Evolutionary conservation across 2,113 vertebrate species (phyloP).

Genomic region (Syrrhaptes paradoxus): DNA sequence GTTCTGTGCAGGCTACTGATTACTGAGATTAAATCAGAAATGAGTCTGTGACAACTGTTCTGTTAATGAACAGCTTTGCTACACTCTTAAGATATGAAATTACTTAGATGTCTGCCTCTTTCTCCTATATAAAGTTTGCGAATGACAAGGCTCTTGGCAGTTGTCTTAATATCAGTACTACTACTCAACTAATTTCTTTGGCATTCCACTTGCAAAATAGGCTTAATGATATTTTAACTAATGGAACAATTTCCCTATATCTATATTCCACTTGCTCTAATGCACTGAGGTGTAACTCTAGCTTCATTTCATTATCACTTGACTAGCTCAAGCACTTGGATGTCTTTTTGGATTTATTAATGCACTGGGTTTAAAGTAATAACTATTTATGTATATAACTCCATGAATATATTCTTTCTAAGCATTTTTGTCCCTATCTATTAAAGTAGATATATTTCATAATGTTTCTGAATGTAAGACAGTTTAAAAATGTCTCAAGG

Average conservation of each 20-base stretch:
- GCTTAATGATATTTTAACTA: slow-evolving; percentile 56
- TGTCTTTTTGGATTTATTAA: slow-evolving; percentile 56
- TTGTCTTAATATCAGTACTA: slow-evolving; percentile 39
- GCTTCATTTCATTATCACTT: slow-evolving; percentile 68
- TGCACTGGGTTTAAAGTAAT: slow-evolving; percentile 47
- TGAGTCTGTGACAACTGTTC: not conserved
- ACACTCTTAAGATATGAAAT: not conserved
- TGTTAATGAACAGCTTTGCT: slow-evolving; percentile 9
- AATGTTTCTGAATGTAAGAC: not conserved
- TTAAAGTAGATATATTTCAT: slow-evolving; percentile 12
- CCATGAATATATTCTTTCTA: slow-evolving; percentile 50
- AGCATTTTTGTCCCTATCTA: slow-evolving; percentile 12
- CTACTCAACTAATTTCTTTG: slow-evolving; percentile 54
- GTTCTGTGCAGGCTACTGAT: not conserved
- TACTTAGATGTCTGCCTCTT: not conserved
- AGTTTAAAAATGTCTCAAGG: not conserved
- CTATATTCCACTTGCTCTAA: slow-evolving; percentile 58
- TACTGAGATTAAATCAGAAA: not conserved
- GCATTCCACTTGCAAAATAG: slow-evolving; percentile 48
- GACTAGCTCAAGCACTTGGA: slow-evolving; percentile 44
- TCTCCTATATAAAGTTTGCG: slow-evolving; percentile 35
- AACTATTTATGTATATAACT: slow-evolving; percentile 57
- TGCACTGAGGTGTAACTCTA: slow-evolving; percentile 56
- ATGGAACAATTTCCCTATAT: slow-evolving; percentile 63
- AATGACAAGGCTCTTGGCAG: slow-evolving; percentile 39